phyloP scores from a whole-genome alignment of 30 jellyfish, hydroid and myxozoan species.

The Rhopilema esculentum region DNA sequence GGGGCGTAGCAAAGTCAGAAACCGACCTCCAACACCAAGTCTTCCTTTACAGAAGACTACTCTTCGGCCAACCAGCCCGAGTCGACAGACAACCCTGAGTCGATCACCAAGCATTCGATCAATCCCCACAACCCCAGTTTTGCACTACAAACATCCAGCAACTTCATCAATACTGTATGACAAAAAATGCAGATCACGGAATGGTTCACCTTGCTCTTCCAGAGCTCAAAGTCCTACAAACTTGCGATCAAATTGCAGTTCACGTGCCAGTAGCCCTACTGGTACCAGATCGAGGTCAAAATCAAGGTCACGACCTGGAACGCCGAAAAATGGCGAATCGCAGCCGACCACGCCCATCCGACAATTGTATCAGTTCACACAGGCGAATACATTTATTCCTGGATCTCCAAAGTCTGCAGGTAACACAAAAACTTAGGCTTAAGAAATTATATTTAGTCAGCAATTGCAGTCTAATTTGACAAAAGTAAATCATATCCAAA shows the following conservation, averaged over 20 bases:
- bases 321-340: slow-evolving; percentile 74
- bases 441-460: background rate
- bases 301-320: slow-evolving; percentile 82
- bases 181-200: slow-evolving; percentile 60
- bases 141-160: slow-evolving; percentile 95
- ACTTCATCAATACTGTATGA: slow-evolving; percentile 70
- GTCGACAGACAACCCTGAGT: slow-evolving; percentile 80
- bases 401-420: slow-evolving; percentile 78
- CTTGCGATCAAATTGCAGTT: slow-evolving; percentile 43
- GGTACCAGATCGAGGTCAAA: slow-evolving; percentile 72
- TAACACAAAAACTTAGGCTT: background rate
- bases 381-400: slow-evolving; percentile 69
- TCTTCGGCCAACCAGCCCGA: slow-evolving; percentile 69
- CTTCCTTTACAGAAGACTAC: slow-evolving; percentile 61
- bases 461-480: background rate
- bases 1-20: slow-evolving; percentile 78
- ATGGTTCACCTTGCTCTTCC: slow-evolving; percentile 72
- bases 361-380: slow-evolving; percentile 74
- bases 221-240: slow-evolving; percentile 75
- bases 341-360: slow-evolving; percentile 77
- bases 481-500: background rate
- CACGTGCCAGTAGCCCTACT: slow-evolving; percentile 73
- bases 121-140: slow-evolving; percentile 93
- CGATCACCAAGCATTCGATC: slow-evolving; percentile 97
- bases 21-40: slow-evolving; percentile 66